Evolutionary conservation across 2,113 vertebrate species (phyloP).

Genomic region (Pachyramphus minor): DNA sequence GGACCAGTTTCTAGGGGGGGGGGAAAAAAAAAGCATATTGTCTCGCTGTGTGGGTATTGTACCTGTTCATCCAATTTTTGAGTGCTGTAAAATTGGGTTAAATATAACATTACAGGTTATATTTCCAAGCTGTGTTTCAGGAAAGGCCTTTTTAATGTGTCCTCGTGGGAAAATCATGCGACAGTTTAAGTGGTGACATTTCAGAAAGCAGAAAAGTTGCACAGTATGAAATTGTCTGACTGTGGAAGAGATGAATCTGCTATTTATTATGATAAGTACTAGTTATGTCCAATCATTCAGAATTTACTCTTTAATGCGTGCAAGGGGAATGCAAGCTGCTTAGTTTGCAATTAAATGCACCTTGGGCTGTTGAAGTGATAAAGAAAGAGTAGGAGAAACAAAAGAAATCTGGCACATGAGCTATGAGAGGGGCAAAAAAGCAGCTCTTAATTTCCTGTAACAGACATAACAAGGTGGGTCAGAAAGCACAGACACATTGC

Average conservation of each 20-base stretch:
- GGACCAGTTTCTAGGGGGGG: background rate
- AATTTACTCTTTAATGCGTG: conserved; percentile 14
- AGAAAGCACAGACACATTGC: background rate
- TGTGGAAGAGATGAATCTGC: conserved; percentile 37
- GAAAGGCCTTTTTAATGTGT: conserved; percentile 15
- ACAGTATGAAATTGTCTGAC: conserved; percentile 13
- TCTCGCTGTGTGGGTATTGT: background rate
- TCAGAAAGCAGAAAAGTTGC: background rate
- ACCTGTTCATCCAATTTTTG: background rate
- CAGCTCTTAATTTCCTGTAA: background rate
- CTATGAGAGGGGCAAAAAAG: background rate
- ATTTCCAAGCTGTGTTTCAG: conserved; percentile 2
- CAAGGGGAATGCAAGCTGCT: background rate
- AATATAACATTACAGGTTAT: background rate
- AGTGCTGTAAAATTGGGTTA: conserved; percentile 21
- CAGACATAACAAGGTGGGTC: background rate
- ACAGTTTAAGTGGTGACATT: conserved; percentile 24
- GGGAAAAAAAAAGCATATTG: background rate
- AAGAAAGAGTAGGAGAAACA: conserved; percentile 5
- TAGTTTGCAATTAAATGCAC: conserved; percentile 52
- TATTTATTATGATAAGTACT: conserved; percentile 38
- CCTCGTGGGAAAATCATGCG: conserved; percentile 36
- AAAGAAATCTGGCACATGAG: background rate
- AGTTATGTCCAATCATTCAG: conserved; percentile 38
- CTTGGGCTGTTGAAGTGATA: background rate